Conservation (phyloP, 2,888 invertebrate genomes). For the Cinara cedri region DNA sequence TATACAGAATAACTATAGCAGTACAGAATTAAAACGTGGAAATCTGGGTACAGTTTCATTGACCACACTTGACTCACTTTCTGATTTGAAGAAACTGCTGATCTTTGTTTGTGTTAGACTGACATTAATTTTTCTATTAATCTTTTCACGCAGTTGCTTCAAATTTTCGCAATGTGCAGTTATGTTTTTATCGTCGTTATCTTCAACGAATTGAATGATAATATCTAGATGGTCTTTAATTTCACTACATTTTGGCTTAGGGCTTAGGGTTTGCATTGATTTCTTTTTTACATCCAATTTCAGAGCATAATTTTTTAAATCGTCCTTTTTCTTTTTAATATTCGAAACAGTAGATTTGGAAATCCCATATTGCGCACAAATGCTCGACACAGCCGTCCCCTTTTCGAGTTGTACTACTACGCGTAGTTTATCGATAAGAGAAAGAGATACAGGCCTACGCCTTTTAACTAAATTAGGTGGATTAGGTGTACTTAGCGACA, state of each 20-base stretch:
- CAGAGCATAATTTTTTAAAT: constrained; percentile 17
- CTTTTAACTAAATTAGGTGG: constrained; percentile 27
- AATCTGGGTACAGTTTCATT: no score
- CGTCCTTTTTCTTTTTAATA: constrained; percentile 42
- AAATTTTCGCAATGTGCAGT: constrained; percentile 18
- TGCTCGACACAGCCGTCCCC: constrained; percentile 30
- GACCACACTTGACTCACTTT: not conserved
- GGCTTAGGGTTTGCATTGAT: no score
- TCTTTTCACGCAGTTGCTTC: not conserved
- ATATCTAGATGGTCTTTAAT: constrained; percentile 22
- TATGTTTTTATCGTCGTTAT: constrained; percentile 37
- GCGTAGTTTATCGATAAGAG: constrained; percentile 46
- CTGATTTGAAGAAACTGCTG: constrained; percentile 26
- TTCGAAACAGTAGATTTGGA: constrained; percentile 30
- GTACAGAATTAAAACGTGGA: no score
- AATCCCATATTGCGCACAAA: constrained; percentile 40
- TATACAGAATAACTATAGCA: no score
- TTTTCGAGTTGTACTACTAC: constrained; percentile 43
- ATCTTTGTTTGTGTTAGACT: constrained; percentile 10
- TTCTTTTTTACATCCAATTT: constrained; percentile 44
- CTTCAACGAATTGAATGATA: constrained; percentile 27
- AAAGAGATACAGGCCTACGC: constrained; percentile 40
- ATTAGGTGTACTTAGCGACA: constrained; percentile 48
- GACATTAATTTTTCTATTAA: not conserved
- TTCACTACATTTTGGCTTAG: constrained; percentile 14